These are phyloP conservation scores for Anhinga rufa DNA, from an alignment of 2,113 vertebrate species.

Conservation along the genomic window DNA sequence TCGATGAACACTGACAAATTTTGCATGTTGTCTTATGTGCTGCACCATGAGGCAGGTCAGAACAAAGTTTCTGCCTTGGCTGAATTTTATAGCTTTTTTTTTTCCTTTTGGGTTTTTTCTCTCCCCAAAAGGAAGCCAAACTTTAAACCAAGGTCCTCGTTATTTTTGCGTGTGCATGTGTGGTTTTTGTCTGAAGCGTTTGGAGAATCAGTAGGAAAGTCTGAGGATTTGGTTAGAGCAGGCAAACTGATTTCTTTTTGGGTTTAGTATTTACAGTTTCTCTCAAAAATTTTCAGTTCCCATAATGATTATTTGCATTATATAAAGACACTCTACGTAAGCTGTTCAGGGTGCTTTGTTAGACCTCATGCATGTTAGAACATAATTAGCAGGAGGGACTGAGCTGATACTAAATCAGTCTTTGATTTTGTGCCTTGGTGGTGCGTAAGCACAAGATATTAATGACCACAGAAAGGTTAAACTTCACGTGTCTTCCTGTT, in stretches of 20 bases:
- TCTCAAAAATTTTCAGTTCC: not conserved
- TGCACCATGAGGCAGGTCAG: slow-evolving; percentile 3
- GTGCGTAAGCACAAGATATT: slow-evolving; percentile 1
- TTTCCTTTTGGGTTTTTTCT: no score
- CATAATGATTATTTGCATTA: not conserved
- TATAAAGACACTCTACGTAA: not conserved
- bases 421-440: slow-evolving; percentile 2
- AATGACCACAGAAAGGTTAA: slow-evolving; percentile 60
- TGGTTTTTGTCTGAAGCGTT: not conserved
- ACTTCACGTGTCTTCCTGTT: slow-evolving; percentile 60
- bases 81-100: not conserved
- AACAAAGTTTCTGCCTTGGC: slow-evolving; percentile 6
- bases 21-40: not conserved
- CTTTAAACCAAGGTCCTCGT: not conserved
- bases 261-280: not conserved
- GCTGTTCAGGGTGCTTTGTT: not conserved
- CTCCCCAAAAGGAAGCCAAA: not conserved
- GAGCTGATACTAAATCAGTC: not conserved
- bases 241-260: not conserved
- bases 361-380: not conserved
- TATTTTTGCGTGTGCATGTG: not conserved
- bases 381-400: not conserved
- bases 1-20: not conserved
- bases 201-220: not conserved
- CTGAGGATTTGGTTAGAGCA: not conserved